These are phyloP conservation scores for Anorthoa munda DNA, from an alignment of 2,888 invertebrate species.

Conservation along the genomic window DNA sequence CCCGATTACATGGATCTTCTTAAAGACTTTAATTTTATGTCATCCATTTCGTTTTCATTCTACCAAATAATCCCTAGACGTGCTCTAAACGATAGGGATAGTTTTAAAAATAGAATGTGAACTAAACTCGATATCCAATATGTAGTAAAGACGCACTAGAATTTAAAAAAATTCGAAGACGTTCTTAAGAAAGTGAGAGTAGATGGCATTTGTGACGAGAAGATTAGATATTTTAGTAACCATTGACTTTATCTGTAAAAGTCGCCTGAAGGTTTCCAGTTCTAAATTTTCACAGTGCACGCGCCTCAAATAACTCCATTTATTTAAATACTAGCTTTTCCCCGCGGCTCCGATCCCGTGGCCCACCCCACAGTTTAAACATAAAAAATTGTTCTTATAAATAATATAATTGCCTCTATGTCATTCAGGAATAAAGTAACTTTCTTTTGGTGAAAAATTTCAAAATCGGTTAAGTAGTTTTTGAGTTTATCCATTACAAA, in stretches of 20 bases:
- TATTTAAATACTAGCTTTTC: too few relatives aligned
- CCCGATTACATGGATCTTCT: background rate
- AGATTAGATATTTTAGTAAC: background rate
- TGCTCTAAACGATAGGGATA: background rate
- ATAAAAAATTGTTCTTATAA: too few relatives aligned
- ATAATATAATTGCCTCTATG: too few relatives aligned
- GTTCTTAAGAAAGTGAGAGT: constrained; percentile 22
- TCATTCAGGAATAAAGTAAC: too few relatives aligned
- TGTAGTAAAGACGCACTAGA: constrained; percentile 32
- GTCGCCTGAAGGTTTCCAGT: background rate
- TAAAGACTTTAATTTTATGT: background rate
- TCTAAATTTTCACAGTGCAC: background rate
- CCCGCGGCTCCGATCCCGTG: too few relatives aligned
- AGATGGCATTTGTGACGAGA: background rate
- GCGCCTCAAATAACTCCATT: background rate
- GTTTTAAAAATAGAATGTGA: constrained; percentile 24
- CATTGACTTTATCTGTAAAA: constrained; percentile 9
- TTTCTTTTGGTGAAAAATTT: too few relatives aligned
- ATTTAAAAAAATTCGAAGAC: background rate
- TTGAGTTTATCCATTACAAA: too few relatives aligned
- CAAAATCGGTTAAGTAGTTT: too few relatives aligned
- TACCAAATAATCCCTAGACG: background rate
- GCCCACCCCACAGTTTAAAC: too few relatives aligned
- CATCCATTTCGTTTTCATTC: background rate
- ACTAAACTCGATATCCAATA: constrained; percentile 23